A percentile compares a stretch with the other conserved stretches of the same genome.
phyloP scores from a whole-genome alignment of 1,140 invertebrate genomes.

The Aphelinus certus region DNA sequence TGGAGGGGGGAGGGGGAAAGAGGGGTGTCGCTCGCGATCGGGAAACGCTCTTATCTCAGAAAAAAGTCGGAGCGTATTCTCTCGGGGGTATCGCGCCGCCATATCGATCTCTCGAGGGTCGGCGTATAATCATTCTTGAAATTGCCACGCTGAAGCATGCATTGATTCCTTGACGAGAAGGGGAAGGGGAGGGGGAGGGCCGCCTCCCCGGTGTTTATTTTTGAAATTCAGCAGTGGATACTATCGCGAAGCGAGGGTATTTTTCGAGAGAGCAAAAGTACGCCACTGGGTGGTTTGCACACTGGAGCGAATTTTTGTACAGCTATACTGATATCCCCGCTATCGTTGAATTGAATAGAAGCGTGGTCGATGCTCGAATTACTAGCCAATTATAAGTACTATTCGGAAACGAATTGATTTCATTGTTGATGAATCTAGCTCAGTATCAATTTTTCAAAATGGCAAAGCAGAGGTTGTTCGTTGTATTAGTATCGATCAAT shows the following conservation, averaged over 20 bases:
- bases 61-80: conserved; percentile 7
- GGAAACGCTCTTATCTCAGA: conserved; percentile 1
- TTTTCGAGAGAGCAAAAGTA: too few relatives aligned
- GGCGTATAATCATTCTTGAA: conserved; percentile 22
- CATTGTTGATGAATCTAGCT: too few relatives aligned
- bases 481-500: too few relatives aligned
- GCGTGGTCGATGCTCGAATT: too few relatives aligned
- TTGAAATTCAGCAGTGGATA: not conserved
- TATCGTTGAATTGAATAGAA: too few relatives aligned
- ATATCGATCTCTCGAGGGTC: not conserved
- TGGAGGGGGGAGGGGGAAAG: not conserved
- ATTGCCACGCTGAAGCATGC: not conserved
- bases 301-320: too few relatives aligned
- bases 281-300: too few relatives aligned
- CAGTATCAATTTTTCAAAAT: too few relatives aligned
- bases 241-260: not conserved
- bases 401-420: too few relatives aligned
- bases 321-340: too few relatives aligned
- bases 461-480: too few relatives aligned
- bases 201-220: conserved; percentile 1
- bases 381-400: too few relatives aligned
- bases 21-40: not conserved
- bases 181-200: not conserved
- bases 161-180: not conserved
- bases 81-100: not conserved